A percentile compares a stretch with the other conserved stretches of the same genome.
Conservation (phyloP, 1,140 invertebrate species). For the Diabrotica undecimpunctata region DNA sequence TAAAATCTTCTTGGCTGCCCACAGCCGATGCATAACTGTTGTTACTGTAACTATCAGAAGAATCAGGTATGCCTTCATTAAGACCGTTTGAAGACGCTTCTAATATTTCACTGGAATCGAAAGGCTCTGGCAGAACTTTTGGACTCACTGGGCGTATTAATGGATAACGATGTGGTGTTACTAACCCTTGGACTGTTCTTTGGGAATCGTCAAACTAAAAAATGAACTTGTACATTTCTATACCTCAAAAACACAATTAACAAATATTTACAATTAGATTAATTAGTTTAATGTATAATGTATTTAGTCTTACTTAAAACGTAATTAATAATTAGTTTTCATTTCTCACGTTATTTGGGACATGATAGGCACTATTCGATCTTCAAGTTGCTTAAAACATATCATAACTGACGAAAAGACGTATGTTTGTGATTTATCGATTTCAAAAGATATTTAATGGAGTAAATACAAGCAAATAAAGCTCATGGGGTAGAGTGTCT, state of each 20-base stretch:
- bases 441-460: too few species aligned
- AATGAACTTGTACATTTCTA: slow-evolving; percentile 1
- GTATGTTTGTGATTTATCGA: too few species aligned
- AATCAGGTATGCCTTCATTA: slow-evolving; percentile 49
- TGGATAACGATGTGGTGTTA: slow-evolving; percentile 41
- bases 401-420: too few species aligned
- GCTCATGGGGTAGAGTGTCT: too few species aligned
- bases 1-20: slow-evolving; percentile 90
- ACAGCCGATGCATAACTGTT: slow-evolving; percentile 89
- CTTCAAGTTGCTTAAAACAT: too few species aligned
- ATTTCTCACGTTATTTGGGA: too few species aligned
- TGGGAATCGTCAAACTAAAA: slow-evolving; percentile 29
- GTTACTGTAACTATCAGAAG: slow-evolving; percentile 71
- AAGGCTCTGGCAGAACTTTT: slow-evolving; percentile 18
- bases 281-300: too few species aligned
- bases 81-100: not conserved
- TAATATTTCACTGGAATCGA: slow-evolving; percentile 13
- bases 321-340: too few species aligned
- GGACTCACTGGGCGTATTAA: slow-evolving; percentile 35
- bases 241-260: not conserved
- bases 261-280: too few species aligned
- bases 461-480: too few species aligned
- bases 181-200: slow-evolving; percentile 38
- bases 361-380: too few species aligned
- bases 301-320: too few species aligned